Conservation (phyloP, 2,797 vertebrate genomes). For the Capromys pilorides region DNA sequence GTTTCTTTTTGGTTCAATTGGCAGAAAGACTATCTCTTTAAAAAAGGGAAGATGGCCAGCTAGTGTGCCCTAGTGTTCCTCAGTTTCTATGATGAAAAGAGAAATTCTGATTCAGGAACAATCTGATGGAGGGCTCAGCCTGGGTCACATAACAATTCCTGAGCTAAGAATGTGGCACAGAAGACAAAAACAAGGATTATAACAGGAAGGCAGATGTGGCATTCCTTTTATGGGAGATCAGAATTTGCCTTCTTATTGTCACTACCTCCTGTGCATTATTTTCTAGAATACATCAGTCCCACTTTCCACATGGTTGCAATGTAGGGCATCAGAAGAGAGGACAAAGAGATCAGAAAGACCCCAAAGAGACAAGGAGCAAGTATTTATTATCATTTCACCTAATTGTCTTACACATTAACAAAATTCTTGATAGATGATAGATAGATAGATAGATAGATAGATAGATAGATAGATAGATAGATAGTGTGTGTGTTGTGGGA, state of each 20-base stretch:
- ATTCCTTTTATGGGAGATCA: neutral
- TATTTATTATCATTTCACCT: neutral
- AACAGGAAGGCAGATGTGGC: neutral
- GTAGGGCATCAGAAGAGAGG: neutral
- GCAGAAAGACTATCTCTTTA: too few species aligned
- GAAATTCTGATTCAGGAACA: neutral
- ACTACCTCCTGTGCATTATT: neutral
- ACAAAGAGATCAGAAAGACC: neutral
- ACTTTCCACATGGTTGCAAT: too few species aligned
- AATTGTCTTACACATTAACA: neutral
- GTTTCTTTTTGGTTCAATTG: neutral
- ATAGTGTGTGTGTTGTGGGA: too few species aligned
- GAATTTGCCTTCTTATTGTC: neutral
- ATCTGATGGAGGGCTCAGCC: neutral
- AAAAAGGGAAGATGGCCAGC: neutral
- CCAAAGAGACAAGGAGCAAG: neutral
- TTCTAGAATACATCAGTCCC: neutral
- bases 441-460: neutral
- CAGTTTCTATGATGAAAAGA: neutral
- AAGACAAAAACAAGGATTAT: neutral
- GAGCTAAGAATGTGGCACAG: fast-evolving
- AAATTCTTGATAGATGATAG: neutral
- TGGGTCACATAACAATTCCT: neutral
- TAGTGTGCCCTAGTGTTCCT: too few species aligned
- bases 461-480: too few species aligned